phyloP scores from a whole-genome alignment of 2,888 invertebrate species.

The Patella pellucida region DNA sequence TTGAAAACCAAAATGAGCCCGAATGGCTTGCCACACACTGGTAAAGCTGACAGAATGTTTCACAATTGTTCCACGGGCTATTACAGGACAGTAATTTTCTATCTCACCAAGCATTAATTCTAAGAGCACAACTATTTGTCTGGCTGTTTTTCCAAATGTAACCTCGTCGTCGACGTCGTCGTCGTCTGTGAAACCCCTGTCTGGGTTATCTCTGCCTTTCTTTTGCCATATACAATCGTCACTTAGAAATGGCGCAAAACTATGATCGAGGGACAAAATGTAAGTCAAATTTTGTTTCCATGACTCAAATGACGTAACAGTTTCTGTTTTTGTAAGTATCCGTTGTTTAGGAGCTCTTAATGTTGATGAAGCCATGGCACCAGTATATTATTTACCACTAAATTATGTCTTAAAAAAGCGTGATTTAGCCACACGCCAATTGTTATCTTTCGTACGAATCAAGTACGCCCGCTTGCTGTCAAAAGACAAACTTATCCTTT shows the following conservation, averaged over 20 bases:
- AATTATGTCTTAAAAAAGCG: not conserved
- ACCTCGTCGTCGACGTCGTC: too few species aligned
- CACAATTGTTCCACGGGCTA: not conserved
- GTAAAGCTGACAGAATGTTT: not conserved
- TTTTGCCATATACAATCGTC: not conserved
- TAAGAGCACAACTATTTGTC: not conserved
- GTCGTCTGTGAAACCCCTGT: not conserved
- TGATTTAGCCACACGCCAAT: not conserved
- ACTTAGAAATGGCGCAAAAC: not conserved
- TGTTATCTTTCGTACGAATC: not conserved
- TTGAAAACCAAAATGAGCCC: conserved; percentile 6
- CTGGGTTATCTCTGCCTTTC: not conserved
- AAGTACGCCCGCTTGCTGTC: too few species aligned
- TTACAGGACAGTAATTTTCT: not conserved
- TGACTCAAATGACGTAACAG: not conserved
- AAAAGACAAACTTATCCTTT: too few species aligned
- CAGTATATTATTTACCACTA: not conserved
- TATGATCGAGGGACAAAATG: too few species aligned
- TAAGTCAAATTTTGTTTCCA: too few species aligned
- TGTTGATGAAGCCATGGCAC: not conserved
- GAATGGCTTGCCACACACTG: not conserved
- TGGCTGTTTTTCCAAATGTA: not conserved
- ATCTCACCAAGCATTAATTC: not conserved
- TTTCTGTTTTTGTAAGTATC: conserved; percentile 3
- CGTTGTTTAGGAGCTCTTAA: not conserved